Evolutionary conservation across 2,888 invertebrate genomes (phyloP).

Genomic region (Glyphotaelius pellucidus): DNA sequence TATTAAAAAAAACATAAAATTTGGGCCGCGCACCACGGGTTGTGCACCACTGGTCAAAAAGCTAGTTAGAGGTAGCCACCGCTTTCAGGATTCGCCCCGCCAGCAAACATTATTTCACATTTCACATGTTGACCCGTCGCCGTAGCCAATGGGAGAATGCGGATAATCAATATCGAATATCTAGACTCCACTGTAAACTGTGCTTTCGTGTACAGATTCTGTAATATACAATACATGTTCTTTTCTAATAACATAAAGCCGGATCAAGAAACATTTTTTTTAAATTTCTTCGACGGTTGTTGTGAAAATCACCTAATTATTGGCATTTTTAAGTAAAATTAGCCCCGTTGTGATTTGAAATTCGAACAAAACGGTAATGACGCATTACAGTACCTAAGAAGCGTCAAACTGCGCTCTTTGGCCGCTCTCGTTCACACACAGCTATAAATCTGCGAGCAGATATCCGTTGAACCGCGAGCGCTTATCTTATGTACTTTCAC

Average conservation of each 20-base stretch:
- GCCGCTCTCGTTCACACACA: too few relatives aligned
- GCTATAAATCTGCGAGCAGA: too few relatives aligned
- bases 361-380: too few relatives aligned
- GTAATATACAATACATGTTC: background rate
- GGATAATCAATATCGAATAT: background rate
- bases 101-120: background rate
- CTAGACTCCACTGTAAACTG: background rate
- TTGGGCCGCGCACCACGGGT: background rate
- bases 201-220: background rate
- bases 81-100: background rate
- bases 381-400: too few relatives aligned
- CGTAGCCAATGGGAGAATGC: background rate
- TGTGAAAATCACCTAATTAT: too few relatives aligned
- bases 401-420: too few relatives aligned
- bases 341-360: too few relatives aligned
- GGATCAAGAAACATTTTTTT: background rate
- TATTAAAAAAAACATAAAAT: background rate
- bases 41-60: background rate
- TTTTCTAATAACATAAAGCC: background rate
- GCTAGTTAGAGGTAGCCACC: background rate
- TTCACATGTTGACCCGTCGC: constrained; percentile 2
- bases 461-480: too few relatives aligned
- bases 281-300: too few relatives aligned
- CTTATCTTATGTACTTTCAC: too few relatives aligned
- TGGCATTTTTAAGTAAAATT: too few relatives aligned